Evolutionary conservation across 2,797 vertebrate genomes (phyloP), one percentile per base, ranked within the genome.

Genomic region (Taeniopygia guttata): DNA sequence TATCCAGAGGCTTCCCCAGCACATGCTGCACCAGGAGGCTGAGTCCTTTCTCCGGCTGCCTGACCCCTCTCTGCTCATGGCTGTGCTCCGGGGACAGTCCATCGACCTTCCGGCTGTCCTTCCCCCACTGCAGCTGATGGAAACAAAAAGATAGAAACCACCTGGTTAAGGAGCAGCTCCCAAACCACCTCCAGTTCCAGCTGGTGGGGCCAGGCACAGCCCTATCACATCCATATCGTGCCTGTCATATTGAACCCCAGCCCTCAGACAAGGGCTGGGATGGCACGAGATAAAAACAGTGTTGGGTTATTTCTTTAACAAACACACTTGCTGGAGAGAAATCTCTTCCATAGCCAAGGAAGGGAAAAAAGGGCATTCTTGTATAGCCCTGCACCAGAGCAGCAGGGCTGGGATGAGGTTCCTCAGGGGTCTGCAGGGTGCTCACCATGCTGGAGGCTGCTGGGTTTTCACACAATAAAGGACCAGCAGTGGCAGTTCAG

Each of bases 11-110:
- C 62, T 97, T 98, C 55, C 99, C 98, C 87, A 99, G 96, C 63
- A 99, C 97, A 43, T 98, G 98, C 54, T 98, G 98, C 60, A 99
- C 98, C 89, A 99, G 87, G 54, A 99, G 97, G 96, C 99, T 99
- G 78, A 99, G 98, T 7, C 99, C 99, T 94, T 98, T 98, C 96
- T 98, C 97, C 0, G 96, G 81, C 18, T 94, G 87, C 79, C 90
- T 96, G 30, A 89, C 73, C 11, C 52, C 27, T 51, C 42, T 51
- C 8, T 90, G 86, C 36, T 89, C 63, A 1, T 45, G 74, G 42
- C 69, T 80, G 45, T 66, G 74, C 34, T 88, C 80, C 0, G n/a
- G 29, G 13, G 68, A 76, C 40, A 85, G 84, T 10, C 76, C 70
- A 18, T 96, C 22, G 10, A 86, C 95, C 20, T 91, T 75, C 45